These are phyloP conservation scores for Hirundichthys speculiger DNA, from an alignment of 2,113 vertebrate genomes.

Conservation along the genomic window DNA sequence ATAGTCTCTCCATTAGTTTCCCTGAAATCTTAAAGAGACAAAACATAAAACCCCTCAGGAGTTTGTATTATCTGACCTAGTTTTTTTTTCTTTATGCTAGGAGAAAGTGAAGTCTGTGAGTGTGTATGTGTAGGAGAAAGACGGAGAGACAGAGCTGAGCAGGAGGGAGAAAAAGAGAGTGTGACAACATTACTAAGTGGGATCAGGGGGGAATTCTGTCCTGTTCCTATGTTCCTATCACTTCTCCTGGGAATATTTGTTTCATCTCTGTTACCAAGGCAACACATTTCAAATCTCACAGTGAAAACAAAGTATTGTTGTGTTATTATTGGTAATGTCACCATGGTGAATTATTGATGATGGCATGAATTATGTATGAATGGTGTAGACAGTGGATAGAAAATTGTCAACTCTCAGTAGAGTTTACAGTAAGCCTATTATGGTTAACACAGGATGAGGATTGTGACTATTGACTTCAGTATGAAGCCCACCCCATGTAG, in stretches of 20 bases:
- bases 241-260: slow-evolving; percentile 79
- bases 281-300: slow-evolving; percentile 74
- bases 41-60: slow-evolving; percentile 80
- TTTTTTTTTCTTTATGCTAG: slow-evolving; percentile 68
- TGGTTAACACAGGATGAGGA: slow-evolving; percentile 66
- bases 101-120: slow-evolving; percentile 70
- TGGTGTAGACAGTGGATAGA: slow-evolving; percentile 71
- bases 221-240: slow-evolving; percentile 73
- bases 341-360: slow-evolving; percentile 83
- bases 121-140: slow-evolving; percentile 45
- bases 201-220: slow-evolving; percentile 82
- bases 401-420: slow-evolving; percentile 72
- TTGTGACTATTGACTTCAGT: slow-evolving; percentile 68
- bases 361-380: slow-evolving; percentile 77
- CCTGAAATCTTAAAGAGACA: slow-evolving; percentile 82
- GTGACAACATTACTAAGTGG: slow-evolving; percentile 75
- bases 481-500: slow-evolving; percentile 48
- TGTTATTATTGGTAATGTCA: slow-evolving; percentile 84
- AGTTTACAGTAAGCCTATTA: slow-evolving; percentile 70
- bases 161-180: slow-evolving; percentile 53
- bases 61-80: slow-evolving; percentile 81
- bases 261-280: slow-evolving; percentile 79
- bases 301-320: slow-evolving; percentile 82
- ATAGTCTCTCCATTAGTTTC: slow-evolving; percentile 80
- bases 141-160: slow-evolving; percentile 32